Evolutionary conservation across 2,888 invertebrate species (phyloP), one percentile per base, ranked within the genome.

Genomic region (Parasteatoda lunata): DNA sequence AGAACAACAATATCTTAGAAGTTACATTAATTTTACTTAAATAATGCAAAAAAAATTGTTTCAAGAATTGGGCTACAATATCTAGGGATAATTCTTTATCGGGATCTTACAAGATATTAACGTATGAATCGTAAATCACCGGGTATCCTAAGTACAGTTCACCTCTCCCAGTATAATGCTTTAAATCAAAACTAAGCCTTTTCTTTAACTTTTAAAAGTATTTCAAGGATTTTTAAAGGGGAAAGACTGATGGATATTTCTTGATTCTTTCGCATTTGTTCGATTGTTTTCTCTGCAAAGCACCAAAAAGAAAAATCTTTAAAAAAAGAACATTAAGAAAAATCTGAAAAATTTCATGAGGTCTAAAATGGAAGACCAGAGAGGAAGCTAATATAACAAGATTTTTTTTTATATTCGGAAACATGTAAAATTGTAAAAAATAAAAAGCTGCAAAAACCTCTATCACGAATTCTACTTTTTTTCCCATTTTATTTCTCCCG

Each of bases 381-480:
- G 59, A 7, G n/a, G 59, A 59, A 59, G n/a, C 59, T 59, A 59
- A 59, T 59, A 59, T 59, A 59, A 59, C 59, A 59, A 9, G 9
- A 9, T 59, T 59, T 54, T 59, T 59, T n/a, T 59, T 59, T 9
- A 7, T 59, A 13, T 59, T 9, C 59, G 4, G 5, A n/a, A 4
- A 15, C 52, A 66, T 68, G 77, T 66, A 77, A 77, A 77, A 77
- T 65, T 48, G 76, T 59, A 64, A 76, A 76, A 76, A 76, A 30
- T 30, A 65, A 76, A 76, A 76, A 76, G 76, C 64, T 47, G 76
- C 76, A 64, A 76, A n/a, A 59, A 64, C 76, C 65, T 48, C 47
- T 47, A 54, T 59, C 54, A 52, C 47, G 15, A 6, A 54, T 54
- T 54, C 77, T 49, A 68, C 52, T 77, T 77, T 77, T 66, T 68